phyloP scores from a whole-genome alignment of 2,888 invertebrate species.

The Graphium colonna region DNA sequence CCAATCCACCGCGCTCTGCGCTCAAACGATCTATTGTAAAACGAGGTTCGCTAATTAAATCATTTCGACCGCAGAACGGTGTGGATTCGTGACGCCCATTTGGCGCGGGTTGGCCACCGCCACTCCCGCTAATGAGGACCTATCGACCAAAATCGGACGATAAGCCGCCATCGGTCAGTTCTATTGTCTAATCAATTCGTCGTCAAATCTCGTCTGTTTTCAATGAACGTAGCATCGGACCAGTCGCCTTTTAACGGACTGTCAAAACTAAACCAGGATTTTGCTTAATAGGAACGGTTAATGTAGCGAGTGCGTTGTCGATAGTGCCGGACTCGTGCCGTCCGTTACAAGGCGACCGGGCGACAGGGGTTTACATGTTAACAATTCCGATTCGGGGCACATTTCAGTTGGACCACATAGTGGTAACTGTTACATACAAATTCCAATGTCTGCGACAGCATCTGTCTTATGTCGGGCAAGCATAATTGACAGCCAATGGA shows the following conservation, averaged over 20 bases:
- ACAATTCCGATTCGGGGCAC: slow-evolving; percentile 64
- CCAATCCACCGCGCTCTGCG: neutral
- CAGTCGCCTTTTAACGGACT: slow-evolving; percentile 44
- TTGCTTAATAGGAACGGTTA: slow-evolving; percentile 71
- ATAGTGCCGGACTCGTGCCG: neutral
- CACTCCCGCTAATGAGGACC: slow-evolving; percentile 50
- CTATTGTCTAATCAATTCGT: slow-evolving; percentile 39
- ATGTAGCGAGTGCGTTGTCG: slow-evolving; percentile 3
- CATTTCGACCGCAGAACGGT: neutral
- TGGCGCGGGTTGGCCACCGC: slow-evolving; percentile 46
- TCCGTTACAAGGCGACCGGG: slow-evolving; percentile 53
- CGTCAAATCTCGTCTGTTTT: slow-evolving; percentile 40
- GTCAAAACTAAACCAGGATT: slow-evolving; percentile 43
- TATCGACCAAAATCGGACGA: slow-evolving; percentile 30
- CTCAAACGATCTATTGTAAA: neutral
- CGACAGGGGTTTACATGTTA: slow-evolving; percentile 46
- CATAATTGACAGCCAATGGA: slow-evolving; percentile 60
- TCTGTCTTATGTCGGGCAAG: too few relatives aligned
- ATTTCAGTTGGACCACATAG: slow-evolving; percentile 47
- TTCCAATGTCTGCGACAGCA: slow-evolving; percentile 57
- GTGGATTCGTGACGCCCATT: slow-evolving; percentile 34
- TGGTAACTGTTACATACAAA: slow-evolving; percentile 50
- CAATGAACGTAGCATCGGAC: neutral
- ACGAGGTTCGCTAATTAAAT: neutral
- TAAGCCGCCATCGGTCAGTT: slow-evolving; percentile 47